Evolutionary conservation across 1,140 invertebrate genomes (phyloP).

Genomic region (Aphelenchoides besseyi): DNA sequence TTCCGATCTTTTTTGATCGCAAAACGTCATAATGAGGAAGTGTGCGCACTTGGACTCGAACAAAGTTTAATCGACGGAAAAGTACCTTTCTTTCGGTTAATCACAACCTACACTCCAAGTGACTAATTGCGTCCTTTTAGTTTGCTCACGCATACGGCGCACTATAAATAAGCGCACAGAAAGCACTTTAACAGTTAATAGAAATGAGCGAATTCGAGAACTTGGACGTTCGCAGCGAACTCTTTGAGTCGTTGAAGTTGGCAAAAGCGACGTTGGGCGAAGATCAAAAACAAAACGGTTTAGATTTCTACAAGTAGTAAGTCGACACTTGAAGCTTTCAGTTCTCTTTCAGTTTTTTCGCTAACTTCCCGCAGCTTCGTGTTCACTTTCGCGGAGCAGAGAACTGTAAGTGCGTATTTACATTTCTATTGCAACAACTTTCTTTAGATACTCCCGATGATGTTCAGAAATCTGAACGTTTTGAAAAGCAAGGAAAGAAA

Average conservation of each 20-base stretch:
- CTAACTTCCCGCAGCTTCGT: slow-evolving; percentile 50
- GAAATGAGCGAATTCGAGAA: slow-evolving; percentile 3
- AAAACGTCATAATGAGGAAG: no score
- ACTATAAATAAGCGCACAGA: no score
- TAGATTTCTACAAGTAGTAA: not conserved
- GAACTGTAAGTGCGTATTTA: no score
- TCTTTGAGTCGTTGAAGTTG: not conserved
- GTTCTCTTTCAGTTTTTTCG: slow-evolving; percentile 24
- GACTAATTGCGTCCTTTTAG: no score
- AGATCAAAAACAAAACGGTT: not conserved
- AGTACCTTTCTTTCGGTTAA: no score
- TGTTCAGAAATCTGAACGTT: slow-evolving; percentile 52
- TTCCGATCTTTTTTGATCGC: no score
- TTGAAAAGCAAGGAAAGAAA: slow-evolving; percentile 46
- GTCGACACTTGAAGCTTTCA: not conserved
- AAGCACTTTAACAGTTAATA: no score
- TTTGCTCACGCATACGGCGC: no score
- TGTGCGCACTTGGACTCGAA: no score
- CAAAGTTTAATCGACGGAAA: no score
- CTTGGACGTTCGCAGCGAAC: not conserved
- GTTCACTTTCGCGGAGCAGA: slow-evolving; percentile 51
- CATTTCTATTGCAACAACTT: no score
- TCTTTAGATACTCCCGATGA: slow-evolving; percentile 48
- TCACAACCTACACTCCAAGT: no score
- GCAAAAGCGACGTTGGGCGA: not conserved